A percentile compares a stretch with the other conserved stretches of the same genome.
These are phyloP conservation scores for Smithornis capensis DNA, from an alignment of 2,113 vertebrate species.

Conservation along the genomic window DNA sequence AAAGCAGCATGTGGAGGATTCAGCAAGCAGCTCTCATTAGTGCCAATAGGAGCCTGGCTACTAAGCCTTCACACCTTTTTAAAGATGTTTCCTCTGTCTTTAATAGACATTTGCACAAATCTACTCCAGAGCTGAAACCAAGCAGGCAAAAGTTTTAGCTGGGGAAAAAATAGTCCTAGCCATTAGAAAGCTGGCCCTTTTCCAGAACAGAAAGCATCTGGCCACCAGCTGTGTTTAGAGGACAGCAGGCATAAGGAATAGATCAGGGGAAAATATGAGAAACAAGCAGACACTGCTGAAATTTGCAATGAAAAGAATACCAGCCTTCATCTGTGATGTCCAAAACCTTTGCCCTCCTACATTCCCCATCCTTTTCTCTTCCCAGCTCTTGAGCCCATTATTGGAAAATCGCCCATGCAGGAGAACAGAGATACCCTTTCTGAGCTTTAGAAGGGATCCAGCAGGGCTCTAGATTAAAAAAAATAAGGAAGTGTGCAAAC, in stretches of 20 bases:
- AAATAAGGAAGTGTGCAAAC: neutral
- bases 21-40: neutral
- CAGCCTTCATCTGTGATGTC: neutral
- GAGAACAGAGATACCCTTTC: neutral
- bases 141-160: neutral
- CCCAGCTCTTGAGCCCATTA: neutral
- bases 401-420: neutral
- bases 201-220: conserved; percentile 20
- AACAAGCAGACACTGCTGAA: neutral
- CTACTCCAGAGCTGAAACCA: neutral
- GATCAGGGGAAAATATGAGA: neutral
- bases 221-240: conserved; percentile 35
- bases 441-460: neutral
- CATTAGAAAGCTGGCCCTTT: neutral
- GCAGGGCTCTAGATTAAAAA: neutral
- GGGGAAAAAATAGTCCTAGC: neutral
- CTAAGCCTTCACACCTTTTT: conserved; percentile 20
- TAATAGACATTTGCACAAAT: conserved; percentile 28
- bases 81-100: conserved; percentile 21
- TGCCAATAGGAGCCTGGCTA: neutral
- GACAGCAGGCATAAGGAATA: neutral
- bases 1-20: neutral
- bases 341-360: conserved; percentile 13
- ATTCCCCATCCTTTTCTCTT: neutral
- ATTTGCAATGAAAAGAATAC: neutral